Percentiles rank a stretch among this genome's conserved stretches.
phyloP scores from a whole-genome alignment of 2,888 invertebrate species.

The Atrina japonica region DNA sequence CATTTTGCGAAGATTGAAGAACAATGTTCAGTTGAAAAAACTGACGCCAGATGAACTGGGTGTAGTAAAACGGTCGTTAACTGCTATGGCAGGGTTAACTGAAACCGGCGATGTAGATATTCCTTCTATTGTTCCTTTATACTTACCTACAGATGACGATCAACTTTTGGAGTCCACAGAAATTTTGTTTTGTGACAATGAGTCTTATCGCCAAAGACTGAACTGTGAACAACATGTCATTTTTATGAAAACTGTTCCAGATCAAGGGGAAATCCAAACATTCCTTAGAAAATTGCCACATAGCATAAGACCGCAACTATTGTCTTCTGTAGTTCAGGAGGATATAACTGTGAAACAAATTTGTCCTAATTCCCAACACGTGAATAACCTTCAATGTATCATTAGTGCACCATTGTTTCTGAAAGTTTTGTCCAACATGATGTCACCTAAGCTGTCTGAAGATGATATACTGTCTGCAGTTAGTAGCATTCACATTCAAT shows the following conservation, averaged over 20 bases:
- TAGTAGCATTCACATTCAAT: too few species aligned
- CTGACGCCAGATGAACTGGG: not conserved
- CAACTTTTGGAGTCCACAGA: conserved; percentile 5
- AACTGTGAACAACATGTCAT: not conserved
- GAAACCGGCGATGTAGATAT: not conserved
- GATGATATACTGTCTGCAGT: not conserved
- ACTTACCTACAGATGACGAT: conserved; percentile 12
- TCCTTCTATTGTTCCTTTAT: not conserved
- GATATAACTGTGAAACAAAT: not conserved
- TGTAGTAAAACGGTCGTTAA: not conserved
- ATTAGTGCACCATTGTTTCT: conserved; percentile 1
- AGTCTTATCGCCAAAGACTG: conserved; percentile 4
- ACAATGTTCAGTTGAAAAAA: not conserved
- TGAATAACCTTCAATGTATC: not conserved
- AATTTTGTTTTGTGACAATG: conserved; percentile 11
- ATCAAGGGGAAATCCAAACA: too few species aligned
- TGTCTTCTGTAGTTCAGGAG: conserved; percentile 2
- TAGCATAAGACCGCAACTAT: not conserved
- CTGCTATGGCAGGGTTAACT: not conserved
- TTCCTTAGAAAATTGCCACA: conserved; percentile 8
- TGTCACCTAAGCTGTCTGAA: not conserved
- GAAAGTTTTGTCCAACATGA: not conserved
- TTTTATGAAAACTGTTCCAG: not conserved
- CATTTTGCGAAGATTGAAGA: conserved; percentile 5
- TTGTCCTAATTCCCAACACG: not conserved